Percentiles rank a stretch among this genome's conserved stretches.
These are phyloP conservation scores for Rhopilema esculentum DNA, from an alignment of 30 jellyfish, hydroid and myxozoan species.

Conservation along the genomic window DNA sequence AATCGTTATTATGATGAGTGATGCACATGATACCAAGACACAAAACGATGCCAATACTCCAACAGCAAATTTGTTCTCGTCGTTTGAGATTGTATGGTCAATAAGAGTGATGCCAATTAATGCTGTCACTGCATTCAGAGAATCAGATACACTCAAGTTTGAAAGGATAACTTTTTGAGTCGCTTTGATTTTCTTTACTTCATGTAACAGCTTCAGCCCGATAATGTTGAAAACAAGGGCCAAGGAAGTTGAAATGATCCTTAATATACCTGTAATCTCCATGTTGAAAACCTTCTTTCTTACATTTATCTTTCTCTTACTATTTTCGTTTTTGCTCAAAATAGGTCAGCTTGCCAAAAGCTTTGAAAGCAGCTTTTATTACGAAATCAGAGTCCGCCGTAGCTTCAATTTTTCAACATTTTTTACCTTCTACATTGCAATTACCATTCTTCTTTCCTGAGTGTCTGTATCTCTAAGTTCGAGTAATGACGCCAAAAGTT, in stretches of 20 bases:
- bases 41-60: constrained; percentile 25
- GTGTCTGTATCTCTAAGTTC: too few relatives aligned
- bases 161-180: constrained; percentile 24
- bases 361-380: too few relatives aligned
- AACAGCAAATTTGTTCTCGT: neutral
- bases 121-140: constrained; percentile 28
- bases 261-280: neutral
- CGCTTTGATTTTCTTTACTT: constrained; percentile 20
- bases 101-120: neutral
- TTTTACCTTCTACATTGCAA: neutral
- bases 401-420: neutral
- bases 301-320: neutral
- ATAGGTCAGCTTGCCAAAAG: too few relatives aligned
- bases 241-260: constrained; percentile 5
- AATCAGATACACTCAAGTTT: constrained; percentile 41
- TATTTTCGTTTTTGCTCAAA: neutral
- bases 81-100: neutral
- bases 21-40: constrained; percentile 40
- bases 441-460: too few relatives aligned
- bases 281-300: neutral
- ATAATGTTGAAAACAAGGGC: constrained; percentile 11
- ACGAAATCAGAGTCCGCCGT: too few relatives aligned
- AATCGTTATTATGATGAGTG: constrained; percentile 43
- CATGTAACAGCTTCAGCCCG: constrained; percentile 40
- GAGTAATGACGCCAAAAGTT: too few relatives aligned